Evolutionary conservation across 2,888 invertebrate species (phyloP).

Genomic region (Sesia bembeciformis): DNA sequence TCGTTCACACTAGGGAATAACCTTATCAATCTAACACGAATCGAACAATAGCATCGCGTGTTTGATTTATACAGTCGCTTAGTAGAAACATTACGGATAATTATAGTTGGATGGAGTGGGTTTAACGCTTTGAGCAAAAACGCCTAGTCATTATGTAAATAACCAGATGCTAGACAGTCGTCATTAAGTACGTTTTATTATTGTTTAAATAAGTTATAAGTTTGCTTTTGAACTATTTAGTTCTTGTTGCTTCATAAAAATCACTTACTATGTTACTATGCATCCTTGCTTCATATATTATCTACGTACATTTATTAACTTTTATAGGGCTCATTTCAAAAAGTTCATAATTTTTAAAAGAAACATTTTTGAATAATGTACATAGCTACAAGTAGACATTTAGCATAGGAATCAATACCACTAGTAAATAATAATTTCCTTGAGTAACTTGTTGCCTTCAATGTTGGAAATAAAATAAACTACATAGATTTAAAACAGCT

Average conservation of each 20-base stretch:
- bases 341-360: too few species aligned
- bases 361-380: background rate
- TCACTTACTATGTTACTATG: too few species aligned
- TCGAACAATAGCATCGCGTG: slow-evolving; percentile 73
- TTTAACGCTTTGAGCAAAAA: slow-evolving; percentile 42
- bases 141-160: too few species aligned
- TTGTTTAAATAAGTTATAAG: too few species aligned
- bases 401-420: background rate
- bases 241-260: too few species aligned
- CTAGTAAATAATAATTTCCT: background rate
- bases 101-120: slow-evolving; percentile 50
- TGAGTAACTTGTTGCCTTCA: background rate
- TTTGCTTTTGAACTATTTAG: too few species aligned
- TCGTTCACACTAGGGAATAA: slow-evolving; percentile 69
- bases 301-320: too few species aligned
- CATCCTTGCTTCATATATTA: too few species aligned
- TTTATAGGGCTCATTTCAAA: too few species aligned
- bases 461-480: background rate
- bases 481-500: background rate
- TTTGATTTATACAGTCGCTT: slow-evolving; percentile 74
- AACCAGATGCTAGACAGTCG: too few species aligned
- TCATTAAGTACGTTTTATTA: too few species aligned
- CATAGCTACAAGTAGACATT: background rate
- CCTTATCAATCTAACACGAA: slow-evolving; percentile 73
- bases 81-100: slow-evolving; percentile 73